Evolutionary conservation across 1,140 invertebrate genomes (phyloP).

Genomic region (Diorhabda sublineata): DNA sequence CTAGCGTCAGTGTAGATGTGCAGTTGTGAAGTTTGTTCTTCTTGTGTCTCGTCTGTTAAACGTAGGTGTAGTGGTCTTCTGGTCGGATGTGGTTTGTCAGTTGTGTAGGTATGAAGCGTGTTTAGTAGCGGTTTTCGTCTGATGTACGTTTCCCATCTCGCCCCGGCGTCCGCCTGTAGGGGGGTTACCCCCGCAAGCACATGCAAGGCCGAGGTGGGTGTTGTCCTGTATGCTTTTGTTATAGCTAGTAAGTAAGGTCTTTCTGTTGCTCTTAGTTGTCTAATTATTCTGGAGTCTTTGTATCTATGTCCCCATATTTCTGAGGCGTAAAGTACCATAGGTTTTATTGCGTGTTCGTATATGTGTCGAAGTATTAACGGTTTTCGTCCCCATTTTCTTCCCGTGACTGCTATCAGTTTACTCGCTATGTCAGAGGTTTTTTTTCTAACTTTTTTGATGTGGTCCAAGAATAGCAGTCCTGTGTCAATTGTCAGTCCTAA

Average conservation of each 20-base stretch:
- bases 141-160: neutral
- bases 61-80: neutral
- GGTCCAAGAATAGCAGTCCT: constrained; percentile 18
- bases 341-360: no score
- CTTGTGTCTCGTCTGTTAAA: neutral
- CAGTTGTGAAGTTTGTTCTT: neutral
- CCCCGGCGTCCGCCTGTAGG: constrained; percentile 18
- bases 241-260: constrained; percentile 22
- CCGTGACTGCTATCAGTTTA: neutral
- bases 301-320: no score
- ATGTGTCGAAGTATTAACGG: neutral
- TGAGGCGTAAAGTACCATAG: neutral
- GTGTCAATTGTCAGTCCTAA: constrained; percentile 26
- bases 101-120: no score
- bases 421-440: neutral
- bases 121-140: no score
- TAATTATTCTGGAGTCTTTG: constrained; percentile 13
- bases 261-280: constrained; percentile 23
- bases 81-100: neutral
- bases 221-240: neutral
- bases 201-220: constrained; percentile 18
- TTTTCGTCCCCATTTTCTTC: neutral
- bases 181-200: constrained; percentile 27
- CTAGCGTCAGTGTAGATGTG: neutral
- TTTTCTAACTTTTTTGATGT: constrained; percentile 17